phyloP scores from a whole-genome alignment of 2,113 vertebrate species.

The Genyomyrus donnyi region DNA sequence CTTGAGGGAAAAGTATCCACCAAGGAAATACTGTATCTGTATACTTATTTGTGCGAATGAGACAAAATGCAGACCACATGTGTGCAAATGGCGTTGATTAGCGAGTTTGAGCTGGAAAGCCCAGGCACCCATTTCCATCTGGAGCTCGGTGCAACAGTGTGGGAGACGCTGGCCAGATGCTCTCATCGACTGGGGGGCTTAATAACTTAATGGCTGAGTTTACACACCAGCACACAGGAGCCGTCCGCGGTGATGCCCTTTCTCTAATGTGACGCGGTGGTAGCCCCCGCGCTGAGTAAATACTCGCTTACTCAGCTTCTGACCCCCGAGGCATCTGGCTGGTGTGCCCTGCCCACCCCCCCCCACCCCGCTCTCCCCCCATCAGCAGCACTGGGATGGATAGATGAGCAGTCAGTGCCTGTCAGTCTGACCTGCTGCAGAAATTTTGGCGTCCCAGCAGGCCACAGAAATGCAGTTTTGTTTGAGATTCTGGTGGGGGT shows the following conservation, averaged over 20 bases:
- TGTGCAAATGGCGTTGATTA: not conserved
- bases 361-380: not conserved
- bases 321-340: not conserved
- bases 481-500: not conserved
- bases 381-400: not conserved
- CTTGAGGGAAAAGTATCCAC: not conserved
- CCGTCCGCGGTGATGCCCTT: not conserved
- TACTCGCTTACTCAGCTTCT: not conserved
- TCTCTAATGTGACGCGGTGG: not conserved
- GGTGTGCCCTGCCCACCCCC: not conserved
- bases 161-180: not conserved
- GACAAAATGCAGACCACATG: not conserved
- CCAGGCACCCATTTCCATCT: not conserved
- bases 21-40: not conserved
- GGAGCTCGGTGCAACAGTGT: not conserved
- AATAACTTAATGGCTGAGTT: not conserved
- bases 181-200: not conserved
- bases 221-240: not conserved
- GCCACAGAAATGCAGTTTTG: not conserved
- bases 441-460: not conserved
- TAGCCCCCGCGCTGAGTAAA: not conserved
- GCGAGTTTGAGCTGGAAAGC: not conserved
- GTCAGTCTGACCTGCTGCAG: not conserved
- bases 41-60: not conserved
- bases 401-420: not conserved